These are phyloP conservation scores for Elegia similella DNA, from an alignment of 2,888 invertebrate genomes.

Conservation along the genomic window DNA sequence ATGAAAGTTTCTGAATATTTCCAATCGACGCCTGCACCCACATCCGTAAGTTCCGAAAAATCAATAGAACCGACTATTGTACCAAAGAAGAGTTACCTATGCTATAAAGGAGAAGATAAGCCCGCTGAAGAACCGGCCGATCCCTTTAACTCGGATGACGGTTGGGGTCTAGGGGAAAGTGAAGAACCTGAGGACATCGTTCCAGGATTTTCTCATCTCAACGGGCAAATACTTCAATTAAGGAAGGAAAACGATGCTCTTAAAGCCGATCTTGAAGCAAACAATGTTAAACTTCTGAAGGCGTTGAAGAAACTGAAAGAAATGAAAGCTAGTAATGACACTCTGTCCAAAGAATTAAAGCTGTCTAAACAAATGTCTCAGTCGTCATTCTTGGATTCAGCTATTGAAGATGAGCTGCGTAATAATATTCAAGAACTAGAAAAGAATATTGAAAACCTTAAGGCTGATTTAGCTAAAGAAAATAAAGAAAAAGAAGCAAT, in stretches of 20 bases:
- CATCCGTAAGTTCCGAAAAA: slow-evolving; percentile 27
- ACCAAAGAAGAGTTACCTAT: slow-evolving; percentile 79
- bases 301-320: slow-evolving; percentile 92
- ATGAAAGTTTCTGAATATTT: slow-evolving; percentile 44
- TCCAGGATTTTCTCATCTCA: slow-evolving; percentile 77
- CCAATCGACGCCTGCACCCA: slow-evolving; percentile 36
- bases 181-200: slow-evolving; percentile 53
- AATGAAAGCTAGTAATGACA: slow-evolving; percentile 86
- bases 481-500: slow-evolving; percentile 85
- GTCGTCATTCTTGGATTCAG: slow-evolving; percentile 86
- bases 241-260: slow-evolving; percentile 81
- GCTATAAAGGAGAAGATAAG: slow-evolving; percentile 59
- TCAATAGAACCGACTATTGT: slow-evolving; percentile 64
- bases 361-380: slow-evolving; percentile 74
- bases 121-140: slow-evolving; percentile 39
- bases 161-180: slow-evolving; percentile 64
- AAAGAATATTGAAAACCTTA: slow-evolving; percentile 82
- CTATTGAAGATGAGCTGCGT: slow-evolving; percentile 91
- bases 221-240: slow-evolving; percentile 81
- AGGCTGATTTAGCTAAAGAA: slow-evolving; percentile 81
- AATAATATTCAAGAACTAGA: slow-evolving; percentile 85
- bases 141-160: slow-evolving; percentile 72
- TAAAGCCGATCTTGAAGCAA: slow-evolving; percentile 83
- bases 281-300: slow-evolving; percentile 88
- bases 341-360: slow-evolving; percentile 78